Base-by-base conservation (phyloP, 2,888 invertebrate genomes). In the Tipula helvola region DNA sequence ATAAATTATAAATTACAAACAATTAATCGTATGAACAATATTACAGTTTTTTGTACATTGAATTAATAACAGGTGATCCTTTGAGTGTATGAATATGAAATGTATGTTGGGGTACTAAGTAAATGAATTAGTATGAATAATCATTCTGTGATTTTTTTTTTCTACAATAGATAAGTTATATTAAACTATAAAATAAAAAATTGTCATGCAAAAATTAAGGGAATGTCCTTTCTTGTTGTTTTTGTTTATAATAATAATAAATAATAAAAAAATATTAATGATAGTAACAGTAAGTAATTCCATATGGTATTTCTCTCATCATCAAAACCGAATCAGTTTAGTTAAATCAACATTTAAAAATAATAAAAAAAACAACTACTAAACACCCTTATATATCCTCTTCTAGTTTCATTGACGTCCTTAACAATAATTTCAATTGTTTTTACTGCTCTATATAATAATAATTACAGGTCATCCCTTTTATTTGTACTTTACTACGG, bases 311-410 rank as follows among this genome's bases (percentile, higher is more conserved):
- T 84, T 84, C 84, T 84, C 84, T 84, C 84, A 84, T 41, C 71
- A 71, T 71, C 71, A 71, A 71, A 71, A 71, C 28, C 8, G 39
- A 84, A 84, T 84, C 84, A 84, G 84, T 84, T 84, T 84, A 84
- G 84, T 84, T 84, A 18, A 84, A 84, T 84, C 84, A 84, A 84
- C 84, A 84, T 84, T 84, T 84, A 39, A 84, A 39, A 84, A 84
- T 41, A 84, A 39, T 84, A 83, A 83, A 83, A 36, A 36, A 36
- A 83, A 36, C 83, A 84, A 71, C 71, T 71, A 71, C 28, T 28
- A 71, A 71, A 71, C 71, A 71, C 71, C 71, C 71, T 71, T 71
- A 71, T 71, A 12, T 71, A 71, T 71, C 28, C 71, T 71, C 71
- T 71, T 71, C 71, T 71, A 71, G 8, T 71, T 71, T 71, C 10